phyloP scores from a whole-genome alignment of 53 echinoderm and acorn worm genomes.

The Patiria pectinifera region DNA sequence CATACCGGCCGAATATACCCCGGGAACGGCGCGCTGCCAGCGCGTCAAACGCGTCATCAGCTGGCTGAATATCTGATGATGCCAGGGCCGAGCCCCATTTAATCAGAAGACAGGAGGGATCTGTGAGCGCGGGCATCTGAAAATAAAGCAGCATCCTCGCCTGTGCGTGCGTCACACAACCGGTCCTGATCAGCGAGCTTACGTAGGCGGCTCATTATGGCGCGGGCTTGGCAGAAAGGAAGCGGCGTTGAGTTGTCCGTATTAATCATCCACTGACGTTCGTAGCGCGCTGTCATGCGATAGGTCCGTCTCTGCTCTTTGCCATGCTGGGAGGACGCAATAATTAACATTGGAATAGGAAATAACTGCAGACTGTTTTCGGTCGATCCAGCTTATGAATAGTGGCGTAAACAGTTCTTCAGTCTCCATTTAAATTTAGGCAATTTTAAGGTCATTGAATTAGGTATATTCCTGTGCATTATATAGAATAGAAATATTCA shows the following conservation, averaged over 20 bases:
- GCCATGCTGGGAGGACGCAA: not conserved
- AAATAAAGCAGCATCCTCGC: constrained; percentile 38
- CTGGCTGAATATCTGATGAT: constrained; percentile 42
- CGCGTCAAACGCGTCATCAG: constrained; percentile 31
- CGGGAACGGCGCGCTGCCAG: constrained; percentile 4
- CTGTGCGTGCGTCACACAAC: constrained; percentile 32
- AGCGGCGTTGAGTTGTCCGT: not conserved
- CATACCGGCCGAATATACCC: constrained; percentile 33
- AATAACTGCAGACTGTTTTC: not conserved
- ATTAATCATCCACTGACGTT: constrained; percentile 26
- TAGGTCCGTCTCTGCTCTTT: not conserved
- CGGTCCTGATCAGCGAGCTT: constrained; percentile 2
- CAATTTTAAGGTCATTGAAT: not conserved
- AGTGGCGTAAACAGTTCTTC: not conserved
- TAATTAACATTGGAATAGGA: not conserved
- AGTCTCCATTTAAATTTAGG: not conserved
- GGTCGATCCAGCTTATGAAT: not conserved
- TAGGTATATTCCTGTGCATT: not conserved
- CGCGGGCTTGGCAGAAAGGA: not conserved
- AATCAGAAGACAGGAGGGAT: constrained; percentile 22
- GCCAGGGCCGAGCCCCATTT: constrained; percentile 34
- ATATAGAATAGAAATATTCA: not conserved
- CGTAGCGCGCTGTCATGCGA: not conserved
- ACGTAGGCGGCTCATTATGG: constrained; percentile 43
- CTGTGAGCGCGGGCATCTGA: constrained; percentile 47